Base-by-base conservation (phyloP, 1,140 invertebrate genomes). In the Lycorma delicatula region DNA sequence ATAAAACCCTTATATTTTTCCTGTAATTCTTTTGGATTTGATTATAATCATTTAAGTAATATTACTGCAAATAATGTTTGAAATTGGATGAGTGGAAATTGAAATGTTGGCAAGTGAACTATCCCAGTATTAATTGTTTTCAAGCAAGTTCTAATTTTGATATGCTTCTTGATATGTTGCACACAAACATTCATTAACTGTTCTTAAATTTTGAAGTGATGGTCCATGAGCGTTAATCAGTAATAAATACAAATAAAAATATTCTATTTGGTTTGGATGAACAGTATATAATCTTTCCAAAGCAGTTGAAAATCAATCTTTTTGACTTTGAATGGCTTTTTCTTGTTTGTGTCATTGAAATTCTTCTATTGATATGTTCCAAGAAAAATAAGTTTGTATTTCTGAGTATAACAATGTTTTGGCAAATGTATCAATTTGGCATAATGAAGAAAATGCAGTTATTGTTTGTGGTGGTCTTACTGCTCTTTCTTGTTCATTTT, bases 161-260 rank as follows among this genome's bases (percentile, higher is more conserved):
- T 71, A 76, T 26, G 72, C 70, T 44, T 68, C 66, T 62, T 65
- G 58, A 58, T 66, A 75, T 28, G 73, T 71, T 11, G 54, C 18
- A 64, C 64, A 73, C 50, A 68, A 23, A 47, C 67, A 11, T 56
- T 69, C 70, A 67, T 75, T 60, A 54, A 74, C 66, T 50, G 68
- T 76, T 71, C 63, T 58, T 49, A 77, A 59, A 61, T 70, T n/a
- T 62, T 68, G 12, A 60, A 77, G 76, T 50, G 68, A 73, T 54
- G 63, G 71, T 3, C 75, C 75, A 56, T 63, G 67, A 29, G 78
- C 70, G 64, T 73, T 68, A n/a, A 68, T 57, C 50, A 76, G 63
- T 22, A 77, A 58, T 53, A 78, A 59, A 25, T 71, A 69, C 54
- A 77, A 67, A n/a, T n/a, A 69, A 71, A 74, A n/a, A n/a, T n/a